Evolutionary conservation across 2,888 invertebrate species (phyloP), one percentile per base, ranked within the genome.

Genomic region (Aplocera efformata): DNA sequence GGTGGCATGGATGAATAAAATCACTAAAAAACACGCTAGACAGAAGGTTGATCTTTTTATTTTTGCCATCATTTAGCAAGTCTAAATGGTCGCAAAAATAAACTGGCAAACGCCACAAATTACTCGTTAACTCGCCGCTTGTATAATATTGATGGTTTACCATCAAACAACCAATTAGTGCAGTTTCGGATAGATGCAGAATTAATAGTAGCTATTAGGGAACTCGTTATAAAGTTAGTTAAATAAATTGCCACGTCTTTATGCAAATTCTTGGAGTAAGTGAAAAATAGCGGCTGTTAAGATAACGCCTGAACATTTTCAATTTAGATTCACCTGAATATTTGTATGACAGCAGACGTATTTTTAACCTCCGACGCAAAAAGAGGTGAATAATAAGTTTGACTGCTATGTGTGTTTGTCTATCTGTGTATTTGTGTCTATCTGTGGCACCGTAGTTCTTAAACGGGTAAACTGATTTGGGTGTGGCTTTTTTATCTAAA

Each of bases 151-250:
- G 58, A 60, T 58, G 54, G 48, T 42, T 37, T 10, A 32, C 51
- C 55, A 58, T 63, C 55, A 56, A 56, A 52, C 55, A 56, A 46
- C 55, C 58, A 56, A 59, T 57, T 54, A 59, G 53, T 53, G 32
- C 45, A 49, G 51, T 45, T 48, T 44, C 47, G 42, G 45, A 44
- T 41, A 40, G 47, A 48, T 54, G 42, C 39, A 37, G 44, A 47
- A 56, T 56, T 52, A 55, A 55, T 54, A 40, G 31, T 34, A 42
- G 21, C 52, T 38, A 56, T 58, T 53, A 52, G 50, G 42, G 38
- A 40, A 52, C 53, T 50, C 51, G 50, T 55, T 58, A 55, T 48
- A 55, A 53, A 55, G 48, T 57, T 52, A 51, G 45, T 42, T 28
- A 33, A 45, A 42, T 47, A 44, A 52, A 55, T 44, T 44, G 38